These are phyloP conservation scores for Cylindroiulus punctatus DNA, from an alignment of 2,888 invertebrate species.

Conservation along the genomic window DNA sequence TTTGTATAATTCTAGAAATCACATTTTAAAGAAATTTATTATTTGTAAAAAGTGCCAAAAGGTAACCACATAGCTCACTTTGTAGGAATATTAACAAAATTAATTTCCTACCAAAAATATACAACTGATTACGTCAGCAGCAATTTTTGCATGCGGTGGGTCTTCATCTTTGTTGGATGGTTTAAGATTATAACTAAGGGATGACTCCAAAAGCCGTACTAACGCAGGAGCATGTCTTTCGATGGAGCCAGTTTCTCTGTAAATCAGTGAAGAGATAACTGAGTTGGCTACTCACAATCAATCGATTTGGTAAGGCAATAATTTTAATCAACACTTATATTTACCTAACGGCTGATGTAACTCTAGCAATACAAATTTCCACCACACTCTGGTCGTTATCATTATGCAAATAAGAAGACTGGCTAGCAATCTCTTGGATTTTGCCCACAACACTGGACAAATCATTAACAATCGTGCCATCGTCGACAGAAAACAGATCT, in stretches of 20 bases:
- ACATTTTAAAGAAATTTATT: slow-evolving; percentile 55
- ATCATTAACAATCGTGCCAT: slow-evolving; percentile 85
- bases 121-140: slow-evolving; percentile 92
- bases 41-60: slow-evolving; percentile 50
- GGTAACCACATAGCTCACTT: background rate
- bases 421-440: slow-evolving; percentile 78
- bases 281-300: background rate
- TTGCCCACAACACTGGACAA: slow-evolving; percentile 82
- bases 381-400: slow-evolving; percentile 94
- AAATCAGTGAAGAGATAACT: slow-evolving; percentile 58
- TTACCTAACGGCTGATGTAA: slow-evolving; percentile 86
- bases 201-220: slow-evolving; percentile 85
- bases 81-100: background rate
- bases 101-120: slow-evolving; percentile 81
- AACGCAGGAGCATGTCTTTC: slow-evolving; percentile 86
- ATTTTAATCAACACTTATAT: background rate
- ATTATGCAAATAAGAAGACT: slow-evolving; percentile 83
- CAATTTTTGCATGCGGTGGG: slow-evolving; percentile 95
- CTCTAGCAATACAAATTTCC: slow-evolving; percentile 91
- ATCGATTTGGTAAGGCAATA: background rate
- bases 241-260: slow-evolving; percentile 82
- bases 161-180: slow-evolving; percentile 82
- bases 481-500: slow-evolving; percentile 87
- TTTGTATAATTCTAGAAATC: slow-evolving; percentile 75
- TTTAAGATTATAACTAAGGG: slow-evolving; percentile 87